Conservation (phyloP, 1,140 invertebrate genomes). For the Hestina assimilis region DNA sequence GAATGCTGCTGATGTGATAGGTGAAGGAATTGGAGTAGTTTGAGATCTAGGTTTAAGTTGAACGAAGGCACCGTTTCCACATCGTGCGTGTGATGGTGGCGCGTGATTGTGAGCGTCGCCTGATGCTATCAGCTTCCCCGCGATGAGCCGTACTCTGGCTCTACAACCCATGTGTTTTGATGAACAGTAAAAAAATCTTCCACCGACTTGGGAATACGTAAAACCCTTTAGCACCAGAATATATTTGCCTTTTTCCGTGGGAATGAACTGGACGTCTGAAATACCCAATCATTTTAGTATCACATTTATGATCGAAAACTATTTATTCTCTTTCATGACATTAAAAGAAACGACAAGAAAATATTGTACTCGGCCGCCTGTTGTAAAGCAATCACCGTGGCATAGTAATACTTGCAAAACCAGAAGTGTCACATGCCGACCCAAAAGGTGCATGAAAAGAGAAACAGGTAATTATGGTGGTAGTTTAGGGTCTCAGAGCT, state of each 20-base stretch:
- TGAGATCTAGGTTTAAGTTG: slow-evolving; percentile 52
- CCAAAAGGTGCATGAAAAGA: too few species aligned
- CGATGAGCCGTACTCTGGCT: slow-evolving; percentile 56
- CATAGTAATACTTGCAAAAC: too few species aligned
- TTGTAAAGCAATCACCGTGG: too few species aligned
- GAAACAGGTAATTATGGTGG: too few species aligned
- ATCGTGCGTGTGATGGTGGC: slow-evolving; percentile 66
- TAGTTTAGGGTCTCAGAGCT: too few species aligned
- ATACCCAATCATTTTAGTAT: slow-evolving; percentile 31
- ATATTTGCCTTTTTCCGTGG: slow-evolving; percentile 71
- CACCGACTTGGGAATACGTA: slow-evolving; percentile 72
- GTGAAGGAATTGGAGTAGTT: slow-evolving; percentile 21
- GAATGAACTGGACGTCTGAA: slow-evolving; percentile 73
- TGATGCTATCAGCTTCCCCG: slow-evolving; percentile 57
- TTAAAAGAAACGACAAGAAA: too few species aligned
- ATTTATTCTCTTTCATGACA: too few species aligned
- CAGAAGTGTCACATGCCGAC: too few species aligned
- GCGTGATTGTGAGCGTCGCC: slow-evolving; percentile 64
- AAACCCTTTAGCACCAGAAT: slow-evolving; percentile 68
- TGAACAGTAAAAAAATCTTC: slow-evolving; percentile 71
- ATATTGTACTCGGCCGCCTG: too few species aligned
- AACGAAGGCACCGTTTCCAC: slow-evolving; percentile 69
- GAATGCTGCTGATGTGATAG: slow-evolving; percentile 37
- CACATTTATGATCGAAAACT: slow-evolving; percentile 1
- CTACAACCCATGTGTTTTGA: slow-evolving; percentile 72